phyloP scores from a whole-genome alignment of 2,113 vertebrate genomes.

The Corythaeola cristata region DNA sequence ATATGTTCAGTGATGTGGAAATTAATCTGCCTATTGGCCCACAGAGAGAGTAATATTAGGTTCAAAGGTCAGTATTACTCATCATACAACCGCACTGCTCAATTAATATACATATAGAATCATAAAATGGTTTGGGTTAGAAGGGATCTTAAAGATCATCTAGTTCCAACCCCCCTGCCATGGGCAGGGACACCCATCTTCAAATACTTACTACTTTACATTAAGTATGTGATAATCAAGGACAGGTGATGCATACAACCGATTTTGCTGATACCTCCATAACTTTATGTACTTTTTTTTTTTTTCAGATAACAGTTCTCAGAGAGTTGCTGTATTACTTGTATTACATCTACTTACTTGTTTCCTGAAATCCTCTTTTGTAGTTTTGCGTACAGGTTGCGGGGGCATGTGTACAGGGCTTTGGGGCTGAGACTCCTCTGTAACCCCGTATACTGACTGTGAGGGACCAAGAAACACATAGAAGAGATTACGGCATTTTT shows the following conservation, averaged over 20 bases:
- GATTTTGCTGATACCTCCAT: neutral
- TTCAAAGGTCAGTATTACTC: neutral
- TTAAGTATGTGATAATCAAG: neutral
- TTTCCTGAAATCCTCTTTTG: slow-evolving; percentile 90
- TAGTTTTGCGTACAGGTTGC: slow-evolving; percentile 85
- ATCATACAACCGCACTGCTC: neutral
- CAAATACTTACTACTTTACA: neutral
- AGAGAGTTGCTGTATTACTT: neutral
- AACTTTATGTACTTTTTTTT: neutral
- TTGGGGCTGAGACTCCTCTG: slow-evolving; percentile 89
- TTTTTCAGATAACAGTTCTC: neutral
- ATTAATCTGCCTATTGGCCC: neutral
- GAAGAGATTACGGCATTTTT: neutral
- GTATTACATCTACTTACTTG: slow-evolving; percentile 81
- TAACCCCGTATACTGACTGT: slow-evolving; percentile 91
- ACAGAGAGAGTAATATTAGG: neutral
- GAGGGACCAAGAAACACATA: neutral
- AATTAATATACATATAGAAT: neutral
- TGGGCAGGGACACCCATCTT: neutral
- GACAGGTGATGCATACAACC: neutral
- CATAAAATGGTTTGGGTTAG: too few species aligned
- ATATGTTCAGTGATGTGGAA: neutral
- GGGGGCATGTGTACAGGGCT: slow-evolving; percentile 87
- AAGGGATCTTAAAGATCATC: too few species aligned
- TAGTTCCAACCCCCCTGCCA: too few species aligned